Evolutionary conservation across 2,888 invertebrate species (phyloP).

Genomic region (Protophormia terraenovae): DNA sequence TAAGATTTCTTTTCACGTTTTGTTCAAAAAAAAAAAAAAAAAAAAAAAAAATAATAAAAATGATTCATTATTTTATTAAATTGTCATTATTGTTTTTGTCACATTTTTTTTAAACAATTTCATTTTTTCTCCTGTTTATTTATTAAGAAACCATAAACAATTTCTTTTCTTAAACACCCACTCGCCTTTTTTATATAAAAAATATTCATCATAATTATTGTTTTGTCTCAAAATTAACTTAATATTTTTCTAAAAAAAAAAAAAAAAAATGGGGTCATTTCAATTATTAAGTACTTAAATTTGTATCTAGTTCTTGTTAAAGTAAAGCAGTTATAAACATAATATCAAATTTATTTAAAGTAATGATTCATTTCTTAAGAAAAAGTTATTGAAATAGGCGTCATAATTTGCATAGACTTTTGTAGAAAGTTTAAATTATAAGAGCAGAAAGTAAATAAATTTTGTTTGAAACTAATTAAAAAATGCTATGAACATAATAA

Average conservation of each 20-base stretch:
- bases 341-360: neutral
- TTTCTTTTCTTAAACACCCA: conserved; percentile 20
- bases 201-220: neutral
- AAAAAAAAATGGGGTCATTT: conserved; percentile 43
- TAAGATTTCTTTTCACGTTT: no score
- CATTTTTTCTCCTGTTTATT: no score
- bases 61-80: neutral
- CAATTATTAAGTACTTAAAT: conserved; percentile 24
- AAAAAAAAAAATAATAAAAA: no score
- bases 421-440: no score
- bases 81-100: no score
- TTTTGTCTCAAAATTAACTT: conserved; percentile 30
- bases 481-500: no score
- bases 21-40: no score
- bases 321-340: no score
- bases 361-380: neutral
- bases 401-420: no score
- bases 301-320: neutral
- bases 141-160: neutral
- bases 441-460: no score
- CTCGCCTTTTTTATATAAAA: neutral
- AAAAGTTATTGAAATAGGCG: neutral
- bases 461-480: no score
- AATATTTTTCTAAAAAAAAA: conserved; percentile 6
- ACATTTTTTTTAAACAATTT: neutral